Conservation (phyloP, 2,797 vertebrate genomes). For the Cercopithecus diana region DNA sequence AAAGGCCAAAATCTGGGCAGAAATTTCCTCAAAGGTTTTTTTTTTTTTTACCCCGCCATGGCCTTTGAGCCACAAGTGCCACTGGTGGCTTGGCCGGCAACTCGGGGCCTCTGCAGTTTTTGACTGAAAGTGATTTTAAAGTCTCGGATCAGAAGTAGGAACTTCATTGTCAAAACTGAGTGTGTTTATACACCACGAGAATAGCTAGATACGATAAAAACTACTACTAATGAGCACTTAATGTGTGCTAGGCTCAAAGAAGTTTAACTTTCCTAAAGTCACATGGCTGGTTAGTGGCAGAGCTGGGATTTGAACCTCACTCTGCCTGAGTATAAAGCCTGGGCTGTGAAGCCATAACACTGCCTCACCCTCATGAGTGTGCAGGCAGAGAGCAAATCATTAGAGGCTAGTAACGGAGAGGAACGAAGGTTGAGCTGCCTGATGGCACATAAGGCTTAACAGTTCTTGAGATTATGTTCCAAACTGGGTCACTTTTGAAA, state of each 20-base stretch:
- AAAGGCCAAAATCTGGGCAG: neutral
- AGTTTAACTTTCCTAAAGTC: neutral
- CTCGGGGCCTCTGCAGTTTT: neutral
- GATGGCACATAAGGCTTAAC: neutral
- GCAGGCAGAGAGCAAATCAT: neutral
- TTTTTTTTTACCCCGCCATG: neutral
- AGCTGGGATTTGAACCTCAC: neutral
- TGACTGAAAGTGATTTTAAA: conserved; percentile 26
- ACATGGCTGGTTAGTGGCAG: neutral
- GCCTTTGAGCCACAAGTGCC: neutral
- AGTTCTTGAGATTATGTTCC: neutral
- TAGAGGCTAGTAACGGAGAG: neutral
- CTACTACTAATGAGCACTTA: neutral
- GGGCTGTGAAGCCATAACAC: neutral
- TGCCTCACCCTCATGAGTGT: neutral
- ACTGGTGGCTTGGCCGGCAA: neutral
- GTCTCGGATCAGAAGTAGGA: neutral
- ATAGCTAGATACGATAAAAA: neutral
- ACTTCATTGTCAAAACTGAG: neutral
- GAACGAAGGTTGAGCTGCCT: neutral
- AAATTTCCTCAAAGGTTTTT: conserved; percentile 38
- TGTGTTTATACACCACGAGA: neutral
- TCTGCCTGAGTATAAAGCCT: neutral
- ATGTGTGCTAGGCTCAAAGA: neutral
- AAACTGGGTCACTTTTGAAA: neutral